These are phyloP conservation scores for Lathamus discolor DNA, from an alignment of 2,113 vertebrate species.

Conservation along the genomic window DNA sequence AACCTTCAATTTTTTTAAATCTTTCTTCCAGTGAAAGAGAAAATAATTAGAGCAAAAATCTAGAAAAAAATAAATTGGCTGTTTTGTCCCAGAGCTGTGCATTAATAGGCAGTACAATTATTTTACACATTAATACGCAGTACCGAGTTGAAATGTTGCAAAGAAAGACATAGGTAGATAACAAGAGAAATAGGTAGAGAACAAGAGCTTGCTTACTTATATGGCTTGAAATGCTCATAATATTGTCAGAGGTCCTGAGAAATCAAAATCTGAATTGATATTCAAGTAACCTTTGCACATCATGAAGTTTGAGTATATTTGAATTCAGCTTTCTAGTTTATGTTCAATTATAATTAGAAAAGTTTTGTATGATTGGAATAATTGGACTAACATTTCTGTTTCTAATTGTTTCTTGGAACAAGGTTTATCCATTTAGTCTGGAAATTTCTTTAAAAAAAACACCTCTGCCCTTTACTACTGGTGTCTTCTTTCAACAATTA, in stretches of 20 bases:
- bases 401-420: background rate
- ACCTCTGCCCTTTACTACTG: background rate
- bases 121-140: background rate
- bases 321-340: background rate
- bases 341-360: background rate
- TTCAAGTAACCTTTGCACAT: background rate
- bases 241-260: background rate
- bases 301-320: background rate
- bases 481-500: background rate
- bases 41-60: background rate
- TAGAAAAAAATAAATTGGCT: background rate
- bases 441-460: background rate
- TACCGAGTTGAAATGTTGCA: background rate
- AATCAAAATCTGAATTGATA: background rate
- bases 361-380: background rate
- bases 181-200: background rate
- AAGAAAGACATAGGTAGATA: background rate
- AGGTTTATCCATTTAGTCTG: background rate
- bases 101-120: constrained; percentile 7
- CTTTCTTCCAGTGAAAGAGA: background rate
- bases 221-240: background rate
- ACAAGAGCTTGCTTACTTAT: background rate
- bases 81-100: background rate
- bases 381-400: background rate
- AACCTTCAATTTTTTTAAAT: background rate